Evolutionary conservation across 2,888 invertebrate species (phyloP).

Genomic region (Panzeria rudis): DNA sequence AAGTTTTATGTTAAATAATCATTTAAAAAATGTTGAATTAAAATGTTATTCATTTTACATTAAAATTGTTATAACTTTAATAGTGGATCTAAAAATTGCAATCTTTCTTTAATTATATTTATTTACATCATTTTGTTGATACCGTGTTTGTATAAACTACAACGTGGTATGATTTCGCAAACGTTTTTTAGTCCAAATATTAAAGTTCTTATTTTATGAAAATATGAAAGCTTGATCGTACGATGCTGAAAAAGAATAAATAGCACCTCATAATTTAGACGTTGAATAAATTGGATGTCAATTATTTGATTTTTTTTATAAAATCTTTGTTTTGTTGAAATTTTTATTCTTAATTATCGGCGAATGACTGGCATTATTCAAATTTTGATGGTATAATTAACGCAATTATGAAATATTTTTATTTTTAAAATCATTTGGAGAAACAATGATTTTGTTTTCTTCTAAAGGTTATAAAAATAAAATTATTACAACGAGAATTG

Average conservation of each 20-base stretch:
- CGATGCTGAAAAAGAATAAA: background rate
- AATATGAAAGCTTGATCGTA: background rate
- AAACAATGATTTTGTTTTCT: background rate
- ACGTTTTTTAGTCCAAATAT: no score
- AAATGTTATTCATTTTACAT: no score
- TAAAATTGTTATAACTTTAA: no score
- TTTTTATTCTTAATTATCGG: conserved; percentile 46
- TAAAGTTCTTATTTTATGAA: background rate
- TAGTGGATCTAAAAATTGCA: no score
- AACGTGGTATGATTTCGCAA: no score
- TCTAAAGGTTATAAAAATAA: background rate
- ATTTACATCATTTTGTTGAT: no score
- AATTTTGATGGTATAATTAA: conserved; percentile 24
- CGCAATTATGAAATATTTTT: conserved; percentile 21
- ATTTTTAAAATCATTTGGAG: background rate
- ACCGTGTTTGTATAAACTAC: no score
- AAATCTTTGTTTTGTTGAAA: conserved; percentile 2
- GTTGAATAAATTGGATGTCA: conserved; percentile 24
- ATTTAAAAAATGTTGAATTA: no score
- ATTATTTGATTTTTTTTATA: conserved; percentile 42
- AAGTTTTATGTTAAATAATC: no score
- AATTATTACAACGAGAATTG: background rate
- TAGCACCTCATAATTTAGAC: no score
- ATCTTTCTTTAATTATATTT: no score
- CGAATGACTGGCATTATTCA: conserved; percentile 50